Conservation (phyloP, 1,140 invertebrate genomes). For the Anthonomus grandis region DNA sequence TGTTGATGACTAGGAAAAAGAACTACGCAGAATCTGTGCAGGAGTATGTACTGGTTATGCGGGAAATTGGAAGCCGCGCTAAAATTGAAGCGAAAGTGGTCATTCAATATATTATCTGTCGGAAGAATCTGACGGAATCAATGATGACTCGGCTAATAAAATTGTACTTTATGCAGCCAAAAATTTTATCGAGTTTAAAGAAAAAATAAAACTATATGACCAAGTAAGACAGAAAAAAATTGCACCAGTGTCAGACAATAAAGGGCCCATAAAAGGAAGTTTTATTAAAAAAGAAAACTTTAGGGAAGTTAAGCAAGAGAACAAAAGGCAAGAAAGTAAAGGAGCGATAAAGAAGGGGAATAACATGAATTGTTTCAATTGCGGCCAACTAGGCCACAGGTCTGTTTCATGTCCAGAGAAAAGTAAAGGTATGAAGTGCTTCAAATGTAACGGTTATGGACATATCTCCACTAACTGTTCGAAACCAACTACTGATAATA, state of each 20-base stretch:
- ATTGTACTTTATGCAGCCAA: slow-evolving; percentile 23
- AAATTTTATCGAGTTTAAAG: slow-evolving; percentile 24
- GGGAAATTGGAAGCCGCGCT: slow-evolving; percentile 34
- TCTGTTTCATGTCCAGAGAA: slow-evolving; percentile 7
- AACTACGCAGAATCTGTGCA: slow-evolving; percentile 12
- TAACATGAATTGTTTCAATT: slow-evolving; percentile 14
- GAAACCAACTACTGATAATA: background rate
- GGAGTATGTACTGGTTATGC: slow-evolving; percentile 35
- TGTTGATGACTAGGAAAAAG: slow-evolving; percentile 3
- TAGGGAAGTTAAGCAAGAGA: background rate
- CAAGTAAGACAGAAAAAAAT: slow-evolving; percentile 1
- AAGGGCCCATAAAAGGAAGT: background rate
- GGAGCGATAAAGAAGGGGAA: background rate
- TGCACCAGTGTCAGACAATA: background rate
- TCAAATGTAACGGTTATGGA: slow-evolving; percentile 13
- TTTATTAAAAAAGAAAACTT: no score
- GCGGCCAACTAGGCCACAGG: slow-evolving; percentile 9
- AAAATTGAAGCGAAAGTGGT: slow-evolving; percentile 28
- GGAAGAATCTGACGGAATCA: slow-evolving; percentile 34
- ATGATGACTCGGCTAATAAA: slow-evolving; percentile 21
- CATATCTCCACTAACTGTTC: slow-evolving; percentile 6
- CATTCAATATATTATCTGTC: slow-evolving; percentile 42
- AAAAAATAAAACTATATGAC: slow-evolving; percentile 24
- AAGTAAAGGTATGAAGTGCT: slow-evolving; percentile 15
- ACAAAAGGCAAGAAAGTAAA: background rate